phyloP scores from a whole-genome alignment of 1,140 invertebrate species.

The Brachionus calyciflorus region DNA sequence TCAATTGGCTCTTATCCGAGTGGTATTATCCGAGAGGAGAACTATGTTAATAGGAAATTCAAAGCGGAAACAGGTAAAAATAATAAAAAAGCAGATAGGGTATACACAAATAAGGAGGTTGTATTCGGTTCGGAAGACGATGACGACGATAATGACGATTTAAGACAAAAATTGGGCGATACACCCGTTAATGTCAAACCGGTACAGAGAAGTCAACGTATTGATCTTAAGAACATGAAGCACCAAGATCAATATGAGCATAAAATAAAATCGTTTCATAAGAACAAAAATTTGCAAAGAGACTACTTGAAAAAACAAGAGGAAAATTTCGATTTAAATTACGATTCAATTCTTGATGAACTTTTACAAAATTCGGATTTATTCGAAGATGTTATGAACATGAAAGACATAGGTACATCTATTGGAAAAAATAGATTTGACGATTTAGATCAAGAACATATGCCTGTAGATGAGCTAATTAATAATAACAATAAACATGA shows the following conservation, averaged over 20 bases:
- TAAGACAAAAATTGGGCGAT: not conserved
- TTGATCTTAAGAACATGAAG: not conserved
- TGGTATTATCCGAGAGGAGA: not conserved
- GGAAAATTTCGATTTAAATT: slow-evolving; percentile 10
- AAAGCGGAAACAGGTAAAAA: not conserved
- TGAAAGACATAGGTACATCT: slow-evolving; percentile 29
- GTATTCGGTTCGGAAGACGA: not conserved
- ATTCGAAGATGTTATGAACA: slow-evolving; percentile 27
- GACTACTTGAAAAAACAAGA: slow-evolving; percentile 13
- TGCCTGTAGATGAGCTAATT: slow-evolving; percentile 9
- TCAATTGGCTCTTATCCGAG: not conserved
- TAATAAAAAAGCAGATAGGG: not conserved
- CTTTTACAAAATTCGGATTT: slow-evolving; percentile 24
- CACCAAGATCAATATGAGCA: not conserved
- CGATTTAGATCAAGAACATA: slow-evolving; percentile 37
- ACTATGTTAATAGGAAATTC: not conserved
- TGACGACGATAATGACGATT: not conserved
- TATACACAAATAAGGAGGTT: slow-evolving; percentile 25
- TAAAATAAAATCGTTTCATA: slow-evolving; percentile 26
- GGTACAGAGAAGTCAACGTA: slow-evolving; percentile 11
- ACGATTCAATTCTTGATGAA: not conserved
- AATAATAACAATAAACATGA: not conserved
- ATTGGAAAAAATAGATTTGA: slow-evolving; percentile 28
- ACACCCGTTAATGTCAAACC: not conserved
- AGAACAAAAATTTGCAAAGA: slow-evolving; percentile 28